Base-by-base conservation (phyloP, 2,888 invertebrate genomes). In the Cryptocephalus primarius region DNA sequence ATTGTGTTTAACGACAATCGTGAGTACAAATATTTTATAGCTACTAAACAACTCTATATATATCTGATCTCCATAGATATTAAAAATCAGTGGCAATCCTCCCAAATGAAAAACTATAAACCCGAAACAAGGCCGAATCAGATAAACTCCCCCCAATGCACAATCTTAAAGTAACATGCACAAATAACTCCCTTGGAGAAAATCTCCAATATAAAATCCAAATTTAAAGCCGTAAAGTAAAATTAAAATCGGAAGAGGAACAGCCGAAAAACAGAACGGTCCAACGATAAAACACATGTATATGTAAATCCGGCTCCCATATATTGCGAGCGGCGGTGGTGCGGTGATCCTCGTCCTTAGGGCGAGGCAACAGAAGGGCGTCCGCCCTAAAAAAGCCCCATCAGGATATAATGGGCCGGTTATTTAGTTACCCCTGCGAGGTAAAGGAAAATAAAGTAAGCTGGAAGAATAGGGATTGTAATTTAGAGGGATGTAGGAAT, bases 401-500 rank as follows among this genome's bases (percentile, higher is more conserved):
- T 61, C 66, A 63, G 62, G 61, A 59, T 63, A 67, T 71, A 70
- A 70, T 70, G 68, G 69, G 68, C 67, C 65, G 67, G 70, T 71
- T 71, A 71, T 71, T 71, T 71, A 70, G 69, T 65, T 66, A 66
- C 66, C 65, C 67, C 63, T 58, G 60, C 57, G 56, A 55, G 55
- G 57, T 65, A 64, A 12, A 67, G 65, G 66, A 67, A 67, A 69
- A 70, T 68, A 70, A 69, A 68, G 68, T 68, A 68, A 68, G 67
- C 67, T 64, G 66, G 66, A 71, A 71, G 70, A 71, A 71, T 70
- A 67, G 69, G 70, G 70, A 68, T 69, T 69, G 70, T 71, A 71
- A 71, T 71, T 71, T 70, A 71, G 71, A 71, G 70, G 71, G 70
- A 71, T 71, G 71, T 70, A 62, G 68, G 70, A 69, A 71, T 71